A percentile compares a stretch with the other conserved stretches of the same genome.
Evolutionary conservation across 2,797 vertebrate species (phyloP).

Genomic region (Spea hammondii): DNA sequence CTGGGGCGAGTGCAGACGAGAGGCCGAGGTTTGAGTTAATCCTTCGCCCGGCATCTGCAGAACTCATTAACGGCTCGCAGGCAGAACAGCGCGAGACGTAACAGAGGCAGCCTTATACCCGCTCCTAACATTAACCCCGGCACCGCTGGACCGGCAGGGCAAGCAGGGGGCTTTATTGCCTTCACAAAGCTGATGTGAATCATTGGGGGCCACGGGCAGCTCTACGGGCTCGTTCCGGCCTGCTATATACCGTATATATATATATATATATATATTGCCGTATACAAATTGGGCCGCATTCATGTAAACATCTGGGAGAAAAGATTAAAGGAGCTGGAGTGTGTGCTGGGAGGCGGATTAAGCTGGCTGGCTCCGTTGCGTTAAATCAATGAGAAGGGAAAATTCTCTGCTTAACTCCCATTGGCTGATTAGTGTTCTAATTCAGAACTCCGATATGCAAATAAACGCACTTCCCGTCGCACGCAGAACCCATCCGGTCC

Average conservation of each 20-base stretch:
- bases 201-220: too few relatives aligned
- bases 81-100: slow-evolving; percentile 30
- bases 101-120: slow-evolving; percentile 18
- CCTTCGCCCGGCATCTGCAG: slow-evolving; percentile 32
- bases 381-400: background rate
- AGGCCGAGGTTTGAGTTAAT: slow-evolving; percentile 25
- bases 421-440: background rate
- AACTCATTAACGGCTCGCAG: slow-evolving; percentile 35
- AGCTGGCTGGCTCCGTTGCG: background rate
- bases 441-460: too few relatives aligned
- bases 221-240: background rate
- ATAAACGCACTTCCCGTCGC: too few relatives aligned
- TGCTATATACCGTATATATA: too few relatives aligned
- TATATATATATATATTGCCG: too few relatives aligned
- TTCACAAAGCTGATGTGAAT: too few relatives aligned
- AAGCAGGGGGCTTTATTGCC: too few relatives aligned
- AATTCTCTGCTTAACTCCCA: background rate
- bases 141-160: background rate
- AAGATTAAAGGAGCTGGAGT: background rate
- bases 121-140: slow-evolving; percentile 32
- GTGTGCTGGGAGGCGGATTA: background rate
- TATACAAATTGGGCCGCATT: background rate
- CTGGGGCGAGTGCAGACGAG: too few relatives aligned
- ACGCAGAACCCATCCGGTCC: too few relatives aligned
- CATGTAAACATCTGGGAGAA: background rate